Percentiles rank a stretch among this genome's conserved stretches.
These are phyloP conservation scores for Cryptotermes secundus DNA, from an alignment of 1,140 invertebrate species.

Conservation along the genomic window DNA sequence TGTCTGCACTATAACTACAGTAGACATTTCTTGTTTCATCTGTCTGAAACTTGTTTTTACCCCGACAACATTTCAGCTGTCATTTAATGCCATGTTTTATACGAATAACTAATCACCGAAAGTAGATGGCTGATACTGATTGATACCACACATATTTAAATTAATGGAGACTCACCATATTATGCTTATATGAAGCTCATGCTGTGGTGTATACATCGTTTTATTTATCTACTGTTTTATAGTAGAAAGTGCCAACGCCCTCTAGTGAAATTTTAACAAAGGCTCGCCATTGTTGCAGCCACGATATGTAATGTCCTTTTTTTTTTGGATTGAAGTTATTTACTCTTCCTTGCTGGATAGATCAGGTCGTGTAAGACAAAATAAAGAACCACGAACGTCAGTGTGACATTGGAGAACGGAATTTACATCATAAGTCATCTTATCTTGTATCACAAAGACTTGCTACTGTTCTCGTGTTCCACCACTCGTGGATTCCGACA, in stretches of 20 bases:
- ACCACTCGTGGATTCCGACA: too few species aligned
- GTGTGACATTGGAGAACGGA: background rate
- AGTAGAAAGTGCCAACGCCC: constrained; percentile 8
- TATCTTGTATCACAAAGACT: background rate
- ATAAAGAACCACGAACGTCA: background rate
- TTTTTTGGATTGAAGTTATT: background rate
- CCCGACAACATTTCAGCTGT: too few species aligned
- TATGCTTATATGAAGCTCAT: background rate
- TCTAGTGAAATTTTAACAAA: background rate
- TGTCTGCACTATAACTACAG: too few species aligned
- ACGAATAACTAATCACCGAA: too few species aligned
- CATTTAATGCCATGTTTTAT: too few species aligned
- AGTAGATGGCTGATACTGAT: too few species aligned
- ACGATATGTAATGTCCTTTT: background rate
- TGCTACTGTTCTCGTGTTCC: background rate
- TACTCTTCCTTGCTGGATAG: background rate
- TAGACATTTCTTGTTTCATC: too few species aligned
- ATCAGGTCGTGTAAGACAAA: too few species aligned
- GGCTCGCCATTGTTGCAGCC: background rate
- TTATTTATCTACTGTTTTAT: constrained; percentile 39
- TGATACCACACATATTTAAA: too few species aligned
- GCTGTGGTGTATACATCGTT: constrained; percentile 40
- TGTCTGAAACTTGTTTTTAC: too few species aligned
- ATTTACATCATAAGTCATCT: constrained; percentile 9
- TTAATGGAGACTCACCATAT: background rate